Evolutionary conservation across 2,113 vertebrate species (phyloP), one percentile per base, ranked within the genome.

Genomic region (Sinocyclocheilus rhinocerous): DNA sequence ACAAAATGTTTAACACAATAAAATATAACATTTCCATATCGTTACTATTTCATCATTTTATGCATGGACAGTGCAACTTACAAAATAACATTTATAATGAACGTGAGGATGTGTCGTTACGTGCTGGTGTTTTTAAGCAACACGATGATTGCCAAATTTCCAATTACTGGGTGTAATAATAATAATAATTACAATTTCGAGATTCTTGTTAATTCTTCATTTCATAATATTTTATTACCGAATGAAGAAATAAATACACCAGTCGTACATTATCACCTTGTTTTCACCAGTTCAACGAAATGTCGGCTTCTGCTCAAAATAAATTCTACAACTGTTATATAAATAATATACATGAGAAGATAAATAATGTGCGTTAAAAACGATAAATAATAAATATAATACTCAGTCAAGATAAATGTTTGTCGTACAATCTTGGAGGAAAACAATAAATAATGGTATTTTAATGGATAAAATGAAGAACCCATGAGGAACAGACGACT

Each of bases 331-430:
- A 92, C 93, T 95, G 95, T 93, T 95, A 95, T 96, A 97, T 97
- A 99, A 99, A 99, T 99, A 95, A 89, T 93, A 89, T 87, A 97
- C 97, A 95, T 95, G 96, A 95, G 95, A 97, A 95, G 97, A 99
- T 86, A 89, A 99, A 99, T 99, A 99, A 98, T 97, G 95, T 96
- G 94, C 95, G 95, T 95, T 97, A 96, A 97, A 96, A 95, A 93
- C 94, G 95, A 96, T 96, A 98, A 99, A 98, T 97, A 98, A 99
- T 99, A 99, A 99, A 99, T 99, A 99, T 94, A 89, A 92, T 96
- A 93, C 78, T 96, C 95, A 93, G 75, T 94, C 95, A 94, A 94
- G 95, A 97, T 96, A 96, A 92, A 96, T 94, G 95, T 91, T 91
- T 94, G 94, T 92, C 92, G 95, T 94, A 94, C 89, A 90, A 93